Evolutionary conservation across 2,797 vertebrate genomes (phyloP).

Genomic region (Sebastes oblongus): DNA sequence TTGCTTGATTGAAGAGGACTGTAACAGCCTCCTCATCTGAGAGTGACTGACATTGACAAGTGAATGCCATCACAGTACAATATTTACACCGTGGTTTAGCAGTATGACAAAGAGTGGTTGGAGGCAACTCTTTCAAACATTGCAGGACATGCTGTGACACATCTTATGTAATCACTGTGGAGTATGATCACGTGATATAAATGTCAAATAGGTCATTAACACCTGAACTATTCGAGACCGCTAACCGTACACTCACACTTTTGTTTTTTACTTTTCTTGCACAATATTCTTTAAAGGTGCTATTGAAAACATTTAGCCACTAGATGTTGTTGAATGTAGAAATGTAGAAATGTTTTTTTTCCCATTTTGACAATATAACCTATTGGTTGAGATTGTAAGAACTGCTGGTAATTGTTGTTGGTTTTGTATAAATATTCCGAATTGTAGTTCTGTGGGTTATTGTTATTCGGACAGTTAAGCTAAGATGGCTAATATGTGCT

Average conservation of each 20-base stretch:
- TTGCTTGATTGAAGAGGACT: constrained; percentile 25
- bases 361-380: no score
- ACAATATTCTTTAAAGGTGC: background rate
- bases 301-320: no score
- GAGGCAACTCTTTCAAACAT: constrained; percentile 25
- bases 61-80: constrained; percentile 38
- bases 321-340: no score
- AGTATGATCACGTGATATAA: background rate
- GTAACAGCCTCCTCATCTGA: constrained; percentile 38
- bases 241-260: background rate
- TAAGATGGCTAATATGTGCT: no score
- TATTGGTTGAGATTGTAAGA: no score
- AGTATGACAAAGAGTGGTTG: constrained; percentile 29
- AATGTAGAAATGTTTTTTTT: no score
- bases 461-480: no score
- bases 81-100: constrained; percentile 48
- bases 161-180: constrained; percentile 43
- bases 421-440: no score
- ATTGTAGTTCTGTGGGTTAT: no score
- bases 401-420: no score
- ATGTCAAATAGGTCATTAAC: background rate
- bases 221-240: background rate
- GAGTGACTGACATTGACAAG: constrained; percentile 64
- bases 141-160: constrained; percentile 15
- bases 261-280: background rate